Evolutionary conservation across 2,797 vertebrate genomes (phyloP).

Genomic region (Prionace glauca): DNA sequence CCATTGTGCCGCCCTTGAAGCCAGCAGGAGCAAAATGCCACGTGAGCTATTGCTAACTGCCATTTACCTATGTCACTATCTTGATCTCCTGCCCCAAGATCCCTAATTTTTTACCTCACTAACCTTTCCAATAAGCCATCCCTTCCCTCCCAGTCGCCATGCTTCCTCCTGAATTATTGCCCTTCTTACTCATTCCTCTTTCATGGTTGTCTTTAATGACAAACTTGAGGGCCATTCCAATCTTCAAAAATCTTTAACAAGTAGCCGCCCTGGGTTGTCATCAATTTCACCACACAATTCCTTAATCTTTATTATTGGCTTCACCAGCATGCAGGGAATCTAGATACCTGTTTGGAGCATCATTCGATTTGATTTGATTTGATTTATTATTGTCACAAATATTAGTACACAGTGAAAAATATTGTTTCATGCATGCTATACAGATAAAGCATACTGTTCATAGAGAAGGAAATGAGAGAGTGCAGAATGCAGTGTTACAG

Average conservation of each 20-base stretch:
- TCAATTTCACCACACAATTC: not conserved
- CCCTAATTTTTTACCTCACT: not conserved
- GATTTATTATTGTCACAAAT: too few relatives aligned
- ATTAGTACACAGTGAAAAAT: too few relatives aligned
- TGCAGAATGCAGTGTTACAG: too few relatives aligned
- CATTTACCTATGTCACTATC: not conserved
- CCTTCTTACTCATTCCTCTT: not conserved
- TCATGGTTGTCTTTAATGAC: not conserved
- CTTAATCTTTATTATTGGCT: not conserved
- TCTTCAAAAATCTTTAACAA: not conserved
- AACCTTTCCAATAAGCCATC: not conserved
- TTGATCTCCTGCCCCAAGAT: not conserved
- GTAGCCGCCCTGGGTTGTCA: not conserved
- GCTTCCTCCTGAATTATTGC: too few relatives aligned
- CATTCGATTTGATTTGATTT: too few relatives aligned
- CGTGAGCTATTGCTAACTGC: slow-evolving; percentile 24
- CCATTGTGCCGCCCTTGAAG: too few relatives aligned
- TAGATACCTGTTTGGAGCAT: too few relatives aligned
- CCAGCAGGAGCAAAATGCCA: slow-evolving; percentile 39
- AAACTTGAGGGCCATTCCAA: not conserved
- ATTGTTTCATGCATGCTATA: too few relatives aligned
- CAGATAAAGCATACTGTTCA: too few relatives aligned
- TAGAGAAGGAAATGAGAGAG: too few relatives aligned
- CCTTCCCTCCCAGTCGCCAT: not conserved
- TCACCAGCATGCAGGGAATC: not conserved